Evolutionary conservation across 2,113 vertebrate genomes (phyloP), one percentile per base, ranked within the genome.

Genomic region (Oryzias woworae): DNA sequence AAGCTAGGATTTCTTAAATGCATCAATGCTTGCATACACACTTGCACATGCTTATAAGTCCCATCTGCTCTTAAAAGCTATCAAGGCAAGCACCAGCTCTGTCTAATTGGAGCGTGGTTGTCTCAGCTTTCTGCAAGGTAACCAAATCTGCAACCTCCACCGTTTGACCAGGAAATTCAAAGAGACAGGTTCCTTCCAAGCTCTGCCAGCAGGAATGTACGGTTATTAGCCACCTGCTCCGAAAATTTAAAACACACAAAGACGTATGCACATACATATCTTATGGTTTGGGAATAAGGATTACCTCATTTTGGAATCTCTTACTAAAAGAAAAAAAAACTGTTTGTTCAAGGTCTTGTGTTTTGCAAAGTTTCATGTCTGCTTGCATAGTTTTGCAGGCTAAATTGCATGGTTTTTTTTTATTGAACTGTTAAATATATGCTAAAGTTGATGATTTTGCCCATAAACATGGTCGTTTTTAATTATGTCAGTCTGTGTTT

Each of bases 161-260:
- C 57, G 64, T 82, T 64, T 31, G 26, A 76, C 63, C 74, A 90
- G 85, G 89, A 92, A 90, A 90, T 90, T 85, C 45, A 73, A 54
- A 57, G 58, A 72, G 87, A 91, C 85, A 72, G 72, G 69, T 84
- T 14, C 47, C 69, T 84, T 81, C 84, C 71, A 90, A 73, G 61
- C 55, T 61, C 63, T 84, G 87, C 85, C 87, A 88, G 71, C 62
- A 71, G 63, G 79, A 83, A 75, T 79, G 65, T 84, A 67, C 85
- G 76, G 73, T 68, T 75, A 76, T 79, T 71, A 85, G 57, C 80
- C 70, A 65, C 64, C 66, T 55, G 55, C 63, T 69, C 69, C 14
- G 70, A 61, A 83, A 83, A 84, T 60, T 62, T 46, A 42, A 78
- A 76, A 51, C 62, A 65, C 54, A 60, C 26, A 71, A 46, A 28